Evolutionary conservation across 1,140 invertebrate species (phyloP).

Genomic region (Limonius californicus): DNA sequence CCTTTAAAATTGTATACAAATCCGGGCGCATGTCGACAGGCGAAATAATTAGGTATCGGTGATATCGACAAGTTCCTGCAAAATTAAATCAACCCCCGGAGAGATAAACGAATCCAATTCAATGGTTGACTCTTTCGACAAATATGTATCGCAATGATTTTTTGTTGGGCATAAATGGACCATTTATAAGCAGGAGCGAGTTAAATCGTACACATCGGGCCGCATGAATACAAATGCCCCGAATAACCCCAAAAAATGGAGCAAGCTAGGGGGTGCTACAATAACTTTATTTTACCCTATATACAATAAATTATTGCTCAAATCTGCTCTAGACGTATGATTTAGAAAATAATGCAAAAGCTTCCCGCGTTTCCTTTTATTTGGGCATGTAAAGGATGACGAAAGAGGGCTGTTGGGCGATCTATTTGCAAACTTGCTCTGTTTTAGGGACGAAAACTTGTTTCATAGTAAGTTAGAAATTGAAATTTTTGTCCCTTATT

Average conservation of each 20-base stretch:
- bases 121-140: not conserved
- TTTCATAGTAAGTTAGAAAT: no score
- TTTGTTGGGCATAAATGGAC: not conserved
- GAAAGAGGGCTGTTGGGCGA: no score
- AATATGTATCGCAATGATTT: not conserved
- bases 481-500: no score
- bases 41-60: not conserved
- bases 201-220: not conserved
- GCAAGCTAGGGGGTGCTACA: not conserved
- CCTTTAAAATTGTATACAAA: not conserved
- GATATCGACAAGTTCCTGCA: not conserved
- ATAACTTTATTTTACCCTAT: not conserved
- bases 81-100: not conserved
- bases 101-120: not conserved
- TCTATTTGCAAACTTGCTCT: no score
- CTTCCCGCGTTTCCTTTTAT: not conserved
- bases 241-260: not conserved
- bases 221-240: not conserved
- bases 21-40: not conserved
- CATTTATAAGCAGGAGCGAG: not conserved
- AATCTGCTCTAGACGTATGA: not conserved
- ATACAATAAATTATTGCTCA: not conserved
- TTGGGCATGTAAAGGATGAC: not conserved
- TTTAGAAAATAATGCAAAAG: not conserved
- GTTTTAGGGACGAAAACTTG: no score